Evolutionary conservation across 2,797 vertebrate species (phyloP), one percentile per base, ranked within the genome.

Genomic region (Pipistrellus nathusii): DNA sequence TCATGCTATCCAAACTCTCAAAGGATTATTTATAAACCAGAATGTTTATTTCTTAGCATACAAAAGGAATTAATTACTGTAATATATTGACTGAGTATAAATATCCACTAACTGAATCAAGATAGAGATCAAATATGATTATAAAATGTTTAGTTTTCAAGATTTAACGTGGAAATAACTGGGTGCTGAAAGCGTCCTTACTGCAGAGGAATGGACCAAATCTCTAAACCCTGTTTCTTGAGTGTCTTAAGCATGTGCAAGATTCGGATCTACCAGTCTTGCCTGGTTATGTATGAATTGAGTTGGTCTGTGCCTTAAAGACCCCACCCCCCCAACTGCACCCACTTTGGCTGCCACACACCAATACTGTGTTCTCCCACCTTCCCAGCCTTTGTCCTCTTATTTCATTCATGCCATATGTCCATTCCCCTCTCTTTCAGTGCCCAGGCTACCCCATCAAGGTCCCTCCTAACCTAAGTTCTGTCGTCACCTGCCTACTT

Each of bases 1-100:
- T 57, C 73, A 57, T 73, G 66, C 15, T 85, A 94, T 64, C 46
- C 38, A 88, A 89, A 91, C 21, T 75, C 55, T 59, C 21, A 84
- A 66, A 94, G 77, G 23, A 17, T 71, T 30, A 69, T 55, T 68
- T 41, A 64, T 72, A 85, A 93, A 77, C 73, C 30, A 57, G 44
- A 71, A 55, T 78, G 53, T 73, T 68, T 93, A 88, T 59, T 75
- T 85, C 38, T 94, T 86, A 86, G 27, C 66, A 41, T 85, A 48
- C 1, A 59, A 85, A 88, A 91, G 17, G 68, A 92, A 75, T 64
- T 30, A 69, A 35, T 73, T 73, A 32, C 14, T 30, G 48, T 62
- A 78, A 86, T 75, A 86, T 75, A 69, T 78, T 83, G 72, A 78
- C 30, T 85, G 71, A 44, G 25, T 83, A 91, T 25, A 71, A 78